A percentile compares a stretch with the other conserved stretches of the same genome.
phyloP scores from a whole-genome alignment of 2,113 vertebrate species.

The Rhinolophus ferrumequinum region DNA sequence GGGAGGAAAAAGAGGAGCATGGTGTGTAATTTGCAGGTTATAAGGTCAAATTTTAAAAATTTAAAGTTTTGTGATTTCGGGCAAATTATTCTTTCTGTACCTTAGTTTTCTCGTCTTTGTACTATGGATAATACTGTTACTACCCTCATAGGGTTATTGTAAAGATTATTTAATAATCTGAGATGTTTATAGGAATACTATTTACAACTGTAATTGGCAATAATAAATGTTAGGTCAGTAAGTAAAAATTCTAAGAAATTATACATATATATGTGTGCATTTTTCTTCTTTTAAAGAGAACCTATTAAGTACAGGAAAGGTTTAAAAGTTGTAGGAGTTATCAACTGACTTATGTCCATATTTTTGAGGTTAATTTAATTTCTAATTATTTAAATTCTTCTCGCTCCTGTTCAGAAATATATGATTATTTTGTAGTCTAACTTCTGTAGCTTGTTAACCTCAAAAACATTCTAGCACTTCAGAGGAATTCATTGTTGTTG shows the following conservation, averaged over 20 bases:
- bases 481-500: not conserved
- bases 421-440: not conserved
- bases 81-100: not conserved
- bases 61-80: not conserved
- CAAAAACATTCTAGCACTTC: not conserved
- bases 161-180: not conserved
- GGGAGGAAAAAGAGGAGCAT: not conserved
- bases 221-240: not conserved
- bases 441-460: not conserved
- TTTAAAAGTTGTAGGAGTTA: not conserved
- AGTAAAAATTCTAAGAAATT: not conserved
- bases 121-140: not conserved
- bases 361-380: slow-evolving; percentile 22
- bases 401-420: not conserved
- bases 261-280: not conserved
- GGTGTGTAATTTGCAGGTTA: not conserved
- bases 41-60: slow-evolving; percentile 16
- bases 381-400: not conserved
- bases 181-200: not conserved
- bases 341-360: not conserved
- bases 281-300: slow-evolving; percentile 9
- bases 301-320: not conserved
- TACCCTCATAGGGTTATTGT: not conserved
- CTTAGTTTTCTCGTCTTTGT: not conserved
- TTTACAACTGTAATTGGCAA: not conserved